phyloP scores from a whole-genome alignment of 2,888 invertebrate genomes.

The Drosophila paranaensis region DNA sequence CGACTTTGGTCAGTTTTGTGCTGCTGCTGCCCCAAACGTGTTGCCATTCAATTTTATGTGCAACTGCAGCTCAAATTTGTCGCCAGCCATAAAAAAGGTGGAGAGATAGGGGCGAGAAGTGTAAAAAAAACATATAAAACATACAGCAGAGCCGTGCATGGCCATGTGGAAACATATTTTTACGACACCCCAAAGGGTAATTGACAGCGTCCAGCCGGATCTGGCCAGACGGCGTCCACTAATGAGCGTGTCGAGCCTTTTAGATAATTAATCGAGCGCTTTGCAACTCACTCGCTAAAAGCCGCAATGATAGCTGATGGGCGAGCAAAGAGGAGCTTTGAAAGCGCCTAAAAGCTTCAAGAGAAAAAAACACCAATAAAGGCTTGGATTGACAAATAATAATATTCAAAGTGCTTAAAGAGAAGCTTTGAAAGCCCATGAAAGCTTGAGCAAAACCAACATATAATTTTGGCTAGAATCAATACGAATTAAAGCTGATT shows the following conservation, averaged over 20 bases:
- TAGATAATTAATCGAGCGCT: constrained; percentile 73
- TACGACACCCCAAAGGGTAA: constrained; percentile 74
- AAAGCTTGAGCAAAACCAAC: neutral
- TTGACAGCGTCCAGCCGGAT: constrained; percentile 52
- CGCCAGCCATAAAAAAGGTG: constrained; percentile 26
- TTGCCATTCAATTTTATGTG: constrained; percentile 79
- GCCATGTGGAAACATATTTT: constrained; percentile 71
- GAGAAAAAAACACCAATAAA: neutral
- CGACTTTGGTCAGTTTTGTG: constrained; percentile 39
- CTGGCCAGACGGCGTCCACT: constrained; percentile 48
- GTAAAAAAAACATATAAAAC: constrained; percentile 32
- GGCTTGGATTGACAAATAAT: neutral
- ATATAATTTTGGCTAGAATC: neutral
- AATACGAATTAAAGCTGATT: neutral
- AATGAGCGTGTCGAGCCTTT: constrained; percentile 73
- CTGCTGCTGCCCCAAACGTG: constrained; percentile 54
- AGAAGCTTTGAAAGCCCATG: neutral
- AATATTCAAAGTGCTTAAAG: neutral
- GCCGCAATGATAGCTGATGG: constrained; percentile 12
- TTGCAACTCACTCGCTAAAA: constrained; percentile 52
- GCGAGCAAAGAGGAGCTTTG: neutral
- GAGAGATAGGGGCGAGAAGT: constrained; percentile 13
- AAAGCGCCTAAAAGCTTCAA: neutral
- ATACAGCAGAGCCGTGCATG: constrained; percentile 20
- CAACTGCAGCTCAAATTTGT: constrained; percentile 65